Evolutionary conservation across 2,888 invertebrate genomes (phyloP), one percentile per base, ranked within the genome.

Genomic region (Heliconius cydno): DNA sequence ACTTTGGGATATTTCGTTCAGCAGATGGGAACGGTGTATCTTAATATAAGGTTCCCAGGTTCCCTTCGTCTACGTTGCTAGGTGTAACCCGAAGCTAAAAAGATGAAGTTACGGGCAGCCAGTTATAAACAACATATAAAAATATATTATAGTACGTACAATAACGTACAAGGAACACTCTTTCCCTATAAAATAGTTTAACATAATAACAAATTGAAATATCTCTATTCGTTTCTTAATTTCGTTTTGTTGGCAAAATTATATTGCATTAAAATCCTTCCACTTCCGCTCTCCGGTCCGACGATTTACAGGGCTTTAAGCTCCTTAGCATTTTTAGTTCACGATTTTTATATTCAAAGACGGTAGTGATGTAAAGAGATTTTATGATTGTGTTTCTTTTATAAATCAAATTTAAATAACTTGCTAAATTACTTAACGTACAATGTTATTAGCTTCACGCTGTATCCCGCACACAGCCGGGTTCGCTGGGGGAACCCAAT

Each of bases 291-390:
- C 75, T 10, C 67, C 74, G 74, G 67, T 41, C 67, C 25, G n/a
- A 67, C 68, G 60, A 71, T 72, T 68, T 30, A 52, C 78, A 57
- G 25, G 10, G 63, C 34, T 79, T n/a, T 63, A 75, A 74, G 78
- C 78, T 79, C 25, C 78, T 78, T 79, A 75, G 46, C 41, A 41
- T 70, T 79, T 65, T 57, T 68, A 74, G 74, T 75, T 75, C 34
- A 57, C n/a, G n/a, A 57, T 60, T 25, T 73, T 73, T 38, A 73
- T 73, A 60, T 73, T 73, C 73, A 73, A 73, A 73, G 60, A 73
- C 73, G 60, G 73, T 72, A 22, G 30, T 73, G 73, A 73, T 38
- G 73, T 34, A 73, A 72, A 28, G 70, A 15, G 41, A 13, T 15
- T 15, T 70, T 46, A 15, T 25, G 19, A 19, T 70, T 70, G n/a